A percentile compares a stretch with the other conserved stretches of the same genome.
These are phyloP conservation scores for Neostethus bicornis DNA, from an alignment of 2,797 vertebrate species.

Conservation along the genomic window DNA sequence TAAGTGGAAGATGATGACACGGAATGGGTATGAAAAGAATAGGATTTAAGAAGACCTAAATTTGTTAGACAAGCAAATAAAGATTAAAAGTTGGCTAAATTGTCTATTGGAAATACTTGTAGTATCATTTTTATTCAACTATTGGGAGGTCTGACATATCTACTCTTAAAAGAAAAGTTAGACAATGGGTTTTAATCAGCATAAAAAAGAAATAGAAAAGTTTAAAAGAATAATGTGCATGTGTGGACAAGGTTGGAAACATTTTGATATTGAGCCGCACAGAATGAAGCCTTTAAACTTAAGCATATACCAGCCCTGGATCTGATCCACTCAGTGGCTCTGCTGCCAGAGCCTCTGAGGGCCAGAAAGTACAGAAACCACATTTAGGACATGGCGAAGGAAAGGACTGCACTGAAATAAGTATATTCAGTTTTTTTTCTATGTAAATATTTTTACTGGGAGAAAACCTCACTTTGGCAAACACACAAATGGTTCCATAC, in stretches of 20 bases:
- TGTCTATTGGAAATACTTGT: too few species aligned
- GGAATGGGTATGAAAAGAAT: too few species aligned
- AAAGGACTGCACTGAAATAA: conserved; percentile 75
- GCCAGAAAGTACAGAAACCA: conserved; percentile 70
- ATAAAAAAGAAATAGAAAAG: not conserved
- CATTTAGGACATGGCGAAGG: conserved; percentile 69
- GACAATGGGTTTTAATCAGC: not conserved
- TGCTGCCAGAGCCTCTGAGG: conserved; percentile 56
- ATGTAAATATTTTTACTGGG: conserved; percentile 81
- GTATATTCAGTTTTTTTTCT: conserved; percentile 72
- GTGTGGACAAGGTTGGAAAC: conserved; percentile 9
- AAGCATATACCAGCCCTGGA: conserved; percentile 41
- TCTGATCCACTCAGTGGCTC: conserved; percentile 40
- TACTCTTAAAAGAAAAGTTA: not conserved
- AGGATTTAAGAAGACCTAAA: too few species aligned
- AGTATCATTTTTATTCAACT: not conserved
- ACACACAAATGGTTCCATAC: conserved; percentile 72
- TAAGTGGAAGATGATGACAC: too few species aligned
- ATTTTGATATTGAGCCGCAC: conserved; percentile 30
- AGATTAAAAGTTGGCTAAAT: too few species aligned
- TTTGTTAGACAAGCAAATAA: too few species aligned
- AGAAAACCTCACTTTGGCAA: conserved; percentile 78
- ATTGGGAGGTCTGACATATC: too few species aligned
- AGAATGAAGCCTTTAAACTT: conserved; percentile 43
- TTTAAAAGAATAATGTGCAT: too few species aligned